Evolutionary conservation across 2,113 vertebrate species (phyloP).

Genomic region (Xenopus tropicalis): UCB_Xtro_10.0 CM004447.2:152946501-152947000

Average conservation of each 20-base stretch:
- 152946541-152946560: not conserved
- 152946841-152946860: conserved; percentile 44
- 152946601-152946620: not conserved
- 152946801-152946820: conserved; percentile 44
- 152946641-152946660: too few species aligned
- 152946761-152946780: conserved; percentile 25
- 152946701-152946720: conserved; percentile 45
- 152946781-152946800: conserved; percentile 45
- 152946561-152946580: not conserved
- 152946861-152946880: not conserved
- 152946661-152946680: conserved; percentile 1
- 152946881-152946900: accelerated
- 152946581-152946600: not conserved
- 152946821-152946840: conserved; percentile 49
- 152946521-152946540: too few species aligned
- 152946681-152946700: conserved; percentile 52
- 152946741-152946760: conserved; percentile 58
- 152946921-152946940: not conserved
- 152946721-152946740: conserved; percentile 53
- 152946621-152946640: not conserved
- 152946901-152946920: not conserved
- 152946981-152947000: not conserved
- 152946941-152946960: too few species aligned
- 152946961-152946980: too few species aligned
- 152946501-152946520: too few species aligned